Evolutionary conservation across 1,140 invertebrate genomes (phyloP), one percentile per base, ranked within the genome.

Genomic region (Semibalanus balanoides): DNA sequence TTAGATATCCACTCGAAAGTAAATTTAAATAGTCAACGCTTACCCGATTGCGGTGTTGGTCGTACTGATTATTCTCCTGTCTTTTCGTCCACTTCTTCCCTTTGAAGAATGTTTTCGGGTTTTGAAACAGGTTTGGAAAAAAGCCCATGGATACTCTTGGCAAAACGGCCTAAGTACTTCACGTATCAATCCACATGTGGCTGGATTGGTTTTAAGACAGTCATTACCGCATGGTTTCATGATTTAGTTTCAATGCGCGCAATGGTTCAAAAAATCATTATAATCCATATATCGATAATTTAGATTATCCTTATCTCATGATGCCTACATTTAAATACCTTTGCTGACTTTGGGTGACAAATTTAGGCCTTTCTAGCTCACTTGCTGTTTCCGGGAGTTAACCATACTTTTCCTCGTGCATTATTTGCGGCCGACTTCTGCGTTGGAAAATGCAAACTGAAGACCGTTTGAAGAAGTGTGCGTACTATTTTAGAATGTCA

Each of bases 81-180:
- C 51, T 11, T 64, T 64, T 64, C 1, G 14, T 19, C 51, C 51
- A 64, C 51, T 64, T 64, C 51, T 64, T 64, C 22, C 51, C 51
- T 64, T 64, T 64, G 51, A 22, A 64, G 51, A 19, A 22, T 64
- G 51, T 64, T 14, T 64, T 7, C 51, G 51, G 22, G 22, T 25
- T 64, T 64, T 64, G 51, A 64, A 64, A 64, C 51, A 64, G 22
- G 51, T 64, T 64, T 64, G 51, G 51, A 64, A 64, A 64, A 64
- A 64, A 64, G 51, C 51, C 51, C 51, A 64, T 64, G 51, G 51
- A 64, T 64, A 64, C 22, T 64, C 51, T 25, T 64, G 51, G 22
- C 51, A 64, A 64, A 64, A 64, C 1, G 51, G 51, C 22, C 22
- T 64, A 11, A 64, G 51, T 3, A 64, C 51, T 25, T 64, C 51